phyloP scores from a whole-genome alignment of 2,797 vertebrate genomes.

The Pogonophryne albipinna region DNA sequence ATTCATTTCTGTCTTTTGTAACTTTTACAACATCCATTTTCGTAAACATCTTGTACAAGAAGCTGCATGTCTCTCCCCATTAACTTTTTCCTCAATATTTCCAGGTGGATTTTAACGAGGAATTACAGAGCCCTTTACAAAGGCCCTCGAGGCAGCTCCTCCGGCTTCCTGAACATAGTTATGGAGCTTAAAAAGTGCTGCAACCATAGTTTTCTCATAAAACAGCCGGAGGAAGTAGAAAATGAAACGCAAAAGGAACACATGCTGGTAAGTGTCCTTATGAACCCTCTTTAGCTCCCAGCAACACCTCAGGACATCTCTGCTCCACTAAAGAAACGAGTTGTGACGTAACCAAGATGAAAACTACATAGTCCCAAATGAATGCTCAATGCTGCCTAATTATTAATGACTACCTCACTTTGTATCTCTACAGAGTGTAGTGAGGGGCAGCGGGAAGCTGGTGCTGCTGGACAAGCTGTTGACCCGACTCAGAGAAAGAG shows the following conservation, averaged over 20 bases:
- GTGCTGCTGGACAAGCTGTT: slow-evolving; percentile 97
- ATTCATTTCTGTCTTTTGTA: neutral
- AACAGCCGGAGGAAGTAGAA: slow-evolving; percentile 90
- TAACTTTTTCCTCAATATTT: slow-evolving; percentile 53
- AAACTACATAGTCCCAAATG: neutral
- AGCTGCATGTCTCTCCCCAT: slow-evolving; percentile 23
- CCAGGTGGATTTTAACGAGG: slow-evolving; percentile 98
- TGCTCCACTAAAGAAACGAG: slow-evolving; percentile 12
- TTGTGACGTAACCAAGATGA: slow-evolving; percentile 14
- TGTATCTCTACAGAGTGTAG: slow-evolving; percentile 82
- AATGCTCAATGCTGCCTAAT: neutral
- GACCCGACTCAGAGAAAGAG: slow-evolving; percentile 93
- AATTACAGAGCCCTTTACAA: slow-evolving; percentile 97
- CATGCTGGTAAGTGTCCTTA: slow-evolving; percentile 84
- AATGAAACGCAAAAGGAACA: slow-evolving; percentile 86
- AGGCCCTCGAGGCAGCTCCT: slow-evolving; percentile 94
- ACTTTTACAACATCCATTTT: neutral
- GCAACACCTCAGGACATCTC: slow-evolving; percentile 42
- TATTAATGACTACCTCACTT: neutral
- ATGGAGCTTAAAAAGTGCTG: slow-evolving; percentile 99
- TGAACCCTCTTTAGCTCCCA: slow-evolving; percentile 31
- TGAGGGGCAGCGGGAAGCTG: slow-evolving; percentile 96
- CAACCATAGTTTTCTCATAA: slow-evolving; percentile 97
- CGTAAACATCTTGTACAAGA: neutral
- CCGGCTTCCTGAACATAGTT: slow-evolving; percentile 98